Evolutionary conservation across 2,888 invertebrate genomes (phyloP), one percentile per base, ranked within the genome.

Genomic region (Neocrepidodera transversa): DNA sequence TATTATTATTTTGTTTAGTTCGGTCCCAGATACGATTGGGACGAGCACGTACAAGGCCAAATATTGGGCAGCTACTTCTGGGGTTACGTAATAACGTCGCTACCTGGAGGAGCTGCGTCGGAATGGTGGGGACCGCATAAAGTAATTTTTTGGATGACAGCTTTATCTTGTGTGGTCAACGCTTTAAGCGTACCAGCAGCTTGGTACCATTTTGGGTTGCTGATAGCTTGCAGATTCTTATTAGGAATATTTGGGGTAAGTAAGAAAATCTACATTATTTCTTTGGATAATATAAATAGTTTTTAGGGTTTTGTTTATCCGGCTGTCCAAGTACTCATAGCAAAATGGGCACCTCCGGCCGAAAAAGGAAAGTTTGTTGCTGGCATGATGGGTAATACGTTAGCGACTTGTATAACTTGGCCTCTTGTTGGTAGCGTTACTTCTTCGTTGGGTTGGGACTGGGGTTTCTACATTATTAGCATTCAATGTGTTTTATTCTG

Each of bases 321-420:
- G 1, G 82, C 86, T 2, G 80, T 86, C 7, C 88, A 88, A 65
- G 84, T 83, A 2, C 72, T 90, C 58, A 85, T 90, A 2, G 88
- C 90, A 0, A 83, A 85, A 69, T 90, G 90, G 90, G 83, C 88
- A 0, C 90, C 90, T 0, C 89, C 90, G 1, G 82, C 84, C n/a
- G 90, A 90, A 73, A 89, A 87, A 73, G 86, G 89, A 6, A 87
- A 89, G 72, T 90, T 90, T 71, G 82, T 90, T 0, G 86, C 87
- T 68, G 85, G 89, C 0, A 80, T 90, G 69, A 86, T 89, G 83
- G 90, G 90, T 8, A 90, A 90, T 3, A 88, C 89, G 0, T 82
- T 90, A 52, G 90, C 87, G 1, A 89, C 89, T 0, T 86, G 89
- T 1, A 78, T 88, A 1, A 87, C 89, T 0, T 89, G 87, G 84